Percentiles rank a stretch among this genome's conserved stretches.
Conservation (phyloP, 2,888 invertebrate genomes). For the Esperia sulphurella region DNA sequence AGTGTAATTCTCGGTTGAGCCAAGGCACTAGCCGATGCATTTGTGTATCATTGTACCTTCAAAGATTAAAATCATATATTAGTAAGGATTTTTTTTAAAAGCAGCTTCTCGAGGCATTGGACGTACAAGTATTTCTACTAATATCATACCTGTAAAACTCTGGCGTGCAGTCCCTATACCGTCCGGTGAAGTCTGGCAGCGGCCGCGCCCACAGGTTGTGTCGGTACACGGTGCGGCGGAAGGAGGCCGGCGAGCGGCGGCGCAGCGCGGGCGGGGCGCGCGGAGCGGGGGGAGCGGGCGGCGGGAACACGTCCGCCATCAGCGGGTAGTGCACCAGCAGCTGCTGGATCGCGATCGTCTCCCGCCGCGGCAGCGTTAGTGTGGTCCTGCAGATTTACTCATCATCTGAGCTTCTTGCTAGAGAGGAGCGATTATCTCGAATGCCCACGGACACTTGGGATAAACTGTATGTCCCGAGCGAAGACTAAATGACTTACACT, state of each 20-base stretch:
- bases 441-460: too few relatives aligned
- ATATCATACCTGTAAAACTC: slow-evolving; percentile 83
- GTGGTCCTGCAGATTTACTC: slow-evolving; percentile 80
- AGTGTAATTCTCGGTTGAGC: slow-evolving; percentile 91
- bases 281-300: slow-evolving; percentile 26
- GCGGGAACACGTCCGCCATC: slow-evolving; percentile 43
- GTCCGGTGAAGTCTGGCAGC: slow-evolving; percentile 83
- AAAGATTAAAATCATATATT: slow-evolving; percentile 25
- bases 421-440: too few relatives aligned
- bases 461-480: too few relatives aligned
- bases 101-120: too few relatives aligned
- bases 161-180: slow-evolving; percentile 86
- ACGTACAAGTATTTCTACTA: neutral
- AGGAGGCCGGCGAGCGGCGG: slow-evolving; percentile 61
- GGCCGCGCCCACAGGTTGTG: slow-evolving; percentile 87
- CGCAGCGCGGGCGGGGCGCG: slow-evolving; percentile 33
- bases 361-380: slow-evolving; percentile 80
- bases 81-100: too few relatives aligned
- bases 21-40: slow-evolving; percentile 91
- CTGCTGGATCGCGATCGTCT: slow-evolving; percentile 80
- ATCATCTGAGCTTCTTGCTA: too few relatives aligned
- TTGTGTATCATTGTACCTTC: slow-evolving; percentile 88
- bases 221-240: slow-evolving; percentile 86
- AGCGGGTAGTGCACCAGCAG: slow-evolving; percentile 72
- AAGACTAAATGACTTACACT: too few relatives aligned